Evolutionary conservation across 2,888 invertebrate species (phyloP).

Genomic region (Lycaena phlaeas): DNA sequence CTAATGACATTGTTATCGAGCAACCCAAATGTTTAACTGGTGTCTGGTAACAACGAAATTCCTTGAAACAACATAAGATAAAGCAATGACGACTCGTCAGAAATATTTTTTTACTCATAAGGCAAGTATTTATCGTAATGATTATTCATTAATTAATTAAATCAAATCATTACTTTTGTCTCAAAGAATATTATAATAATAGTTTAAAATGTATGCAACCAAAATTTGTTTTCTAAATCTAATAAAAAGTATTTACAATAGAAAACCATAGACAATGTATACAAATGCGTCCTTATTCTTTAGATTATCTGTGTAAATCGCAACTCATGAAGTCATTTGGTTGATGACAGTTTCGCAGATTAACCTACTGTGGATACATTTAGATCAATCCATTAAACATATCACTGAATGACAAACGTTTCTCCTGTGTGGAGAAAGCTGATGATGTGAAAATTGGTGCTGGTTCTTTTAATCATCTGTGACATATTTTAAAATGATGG

Average conservation of each 20-base stretch:
- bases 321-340: conserved; percentile 1
- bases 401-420: not conserved
- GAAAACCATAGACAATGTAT: not conserved
- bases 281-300: not conserved
- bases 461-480: no score
- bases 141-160: no score
- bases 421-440: not conserved
- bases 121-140: no score
- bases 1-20: conserved; percentile 50
- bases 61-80: not conserved
- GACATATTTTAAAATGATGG: no score
- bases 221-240: no score
- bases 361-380: conserved; percentile 5
- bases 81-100: not conserved
- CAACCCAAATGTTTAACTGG: conserved; percentile 34
- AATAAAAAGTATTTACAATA: no score
- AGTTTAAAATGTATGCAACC: no score
- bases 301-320: not conserved
- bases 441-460: not conserved
- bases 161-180: no score
- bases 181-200: no score
- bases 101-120: not conserved
- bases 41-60: conserved; percentile 2
- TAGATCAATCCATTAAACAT: not conserved
- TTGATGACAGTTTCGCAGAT: conserved; percentile 1